Conservation (phyloP, 2,888 invertebrate species). For the Drepana falcataria region DNA sequence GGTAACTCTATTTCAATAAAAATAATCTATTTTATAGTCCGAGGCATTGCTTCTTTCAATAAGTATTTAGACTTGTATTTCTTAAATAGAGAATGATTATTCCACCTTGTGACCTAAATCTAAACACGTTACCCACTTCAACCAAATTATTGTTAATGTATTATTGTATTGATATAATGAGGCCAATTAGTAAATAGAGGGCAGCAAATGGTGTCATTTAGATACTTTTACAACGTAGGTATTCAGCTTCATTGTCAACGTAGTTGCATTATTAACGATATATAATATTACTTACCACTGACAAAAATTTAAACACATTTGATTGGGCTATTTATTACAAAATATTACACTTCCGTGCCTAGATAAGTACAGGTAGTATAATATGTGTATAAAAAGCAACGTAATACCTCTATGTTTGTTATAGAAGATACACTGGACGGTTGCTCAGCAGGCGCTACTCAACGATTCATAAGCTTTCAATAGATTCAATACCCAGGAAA, state of each 20-base stretch:
- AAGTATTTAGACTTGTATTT: not conserved
- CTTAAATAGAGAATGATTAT: not conserved
- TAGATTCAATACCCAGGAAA: conserved; percentile 59
- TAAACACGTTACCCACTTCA: not conserved
- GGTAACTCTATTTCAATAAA: conserved; percentile 10
- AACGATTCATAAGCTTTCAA: conserved; percentile 62
- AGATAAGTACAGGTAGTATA: no score
- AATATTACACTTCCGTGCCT: no score
- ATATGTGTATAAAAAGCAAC: no score
- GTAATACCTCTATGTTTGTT: no score
- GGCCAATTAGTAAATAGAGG: not conserved
- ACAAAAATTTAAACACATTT: no score
- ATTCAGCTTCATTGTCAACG: not conserved
- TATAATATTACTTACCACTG: no score
- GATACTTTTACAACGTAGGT: not conserved
- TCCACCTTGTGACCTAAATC: not conserved
- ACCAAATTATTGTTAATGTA: not conserved
- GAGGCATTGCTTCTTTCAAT: no score
- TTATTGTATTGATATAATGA: conserved; percentile 1
- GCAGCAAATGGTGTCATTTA: not conserved
- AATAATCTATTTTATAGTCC: no score
- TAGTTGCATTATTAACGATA: no score
- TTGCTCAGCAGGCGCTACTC: conserved; percentile 41
- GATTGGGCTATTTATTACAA: no score
- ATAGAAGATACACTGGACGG: conserved; percentile 24